Evolutionary conservation across 2,797 vertebrate species (phyloP), one percentile per base, ranked within the genome.

Genomic region (Sebastiscus tertius): DNA sequence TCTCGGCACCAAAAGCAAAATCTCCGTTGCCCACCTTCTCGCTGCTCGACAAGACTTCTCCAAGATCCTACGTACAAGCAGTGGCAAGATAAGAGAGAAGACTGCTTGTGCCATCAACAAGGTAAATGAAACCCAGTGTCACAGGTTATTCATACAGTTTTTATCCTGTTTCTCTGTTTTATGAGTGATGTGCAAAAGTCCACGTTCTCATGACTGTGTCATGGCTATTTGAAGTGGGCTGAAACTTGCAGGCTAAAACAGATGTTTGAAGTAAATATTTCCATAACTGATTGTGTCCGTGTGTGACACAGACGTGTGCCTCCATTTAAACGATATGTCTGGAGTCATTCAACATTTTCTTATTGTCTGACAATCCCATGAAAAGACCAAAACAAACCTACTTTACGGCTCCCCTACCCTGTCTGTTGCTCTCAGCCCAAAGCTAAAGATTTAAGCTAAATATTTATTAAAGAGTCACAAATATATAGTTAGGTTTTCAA

Each of bases 61-160:
- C 72, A 99, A 98, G 90, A 99, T 99, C 79, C 92, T 98, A 80
- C 96, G 97, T 52, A 99, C 98, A 1, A 99, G 98, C 93, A 99
- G 98, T 0, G 98, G 98, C 8, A 97, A 94, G 73, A 97, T 96
- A 65, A 93, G 98, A 77, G 98, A 99, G 87, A 99, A 98, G 93
- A 97, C 97, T 5, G 97, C 97, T 1, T 99, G 98, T 91, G 97
- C 98, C 86, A 98, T 99, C 81, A 99, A 99, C 90, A 99, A 99
- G 97, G 98, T 99, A 77, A 26, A 85, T 46, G 10, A 4, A 56
- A n/a, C 12, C n/a, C 42, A 12, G 3, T 39, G 49, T 11, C 12
- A 39, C 14, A 4, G 10, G 16, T 33, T 2, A 24, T 42, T 66
- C 4, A 4, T 11, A 18, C 20, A 16, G 1, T 64, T 33, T 4